A percentile compares a stretch with the other conserved stretches of the same genome.
Conservation (phyloP, 2,113 vertebrate genomes). For the Donacobius atricapilla region DNA sequence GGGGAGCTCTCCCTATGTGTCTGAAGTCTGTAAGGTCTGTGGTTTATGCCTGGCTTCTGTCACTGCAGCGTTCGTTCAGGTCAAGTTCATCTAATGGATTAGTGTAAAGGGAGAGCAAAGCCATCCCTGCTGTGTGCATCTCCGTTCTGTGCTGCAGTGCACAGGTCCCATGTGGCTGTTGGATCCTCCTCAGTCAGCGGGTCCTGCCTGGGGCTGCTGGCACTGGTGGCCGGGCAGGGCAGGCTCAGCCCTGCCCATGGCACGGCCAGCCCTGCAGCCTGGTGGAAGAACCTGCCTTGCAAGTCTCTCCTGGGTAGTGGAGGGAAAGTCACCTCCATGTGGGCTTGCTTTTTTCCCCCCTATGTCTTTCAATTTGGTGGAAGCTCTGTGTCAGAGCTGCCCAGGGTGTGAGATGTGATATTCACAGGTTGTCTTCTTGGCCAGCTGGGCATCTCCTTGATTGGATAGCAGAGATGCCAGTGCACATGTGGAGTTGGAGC, state of each 20-base stretch:
- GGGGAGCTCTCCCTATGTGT: neutral
- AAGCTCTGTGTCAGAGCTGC: neutral
- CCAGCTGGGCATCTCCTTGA: neutral
- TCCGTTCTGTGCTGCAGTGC: neutral
- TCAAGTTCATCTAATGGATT: neutral
- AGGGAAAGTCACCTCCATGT: neutral
- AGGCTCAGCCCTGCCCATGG: neutral
- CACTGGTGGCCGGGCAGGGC: fast-evolving
- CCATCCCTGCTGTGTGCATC: neutral
- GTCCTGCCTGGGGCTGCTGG: neutral
- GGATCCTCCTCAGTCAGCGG: neutral
- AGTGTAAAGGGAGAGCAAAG: neutral
- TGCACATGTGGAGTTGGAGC: neutral
- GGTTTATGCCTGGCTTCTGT: neutral
- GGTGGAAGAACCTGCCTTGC: neutral
- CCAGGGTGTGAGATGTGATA: neutral
- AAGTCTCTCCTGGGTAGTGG: neutral
- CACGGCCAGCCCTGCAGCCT: neutral
- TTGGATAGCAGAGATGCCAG: neutral
- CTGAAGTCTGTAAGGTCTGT: neutral
- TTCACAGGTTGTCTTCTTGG: neutral
- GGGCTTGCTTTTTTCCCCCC: neutral
- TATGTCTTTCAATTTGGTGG: neutral
- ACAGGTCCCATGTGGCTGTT: neutral
- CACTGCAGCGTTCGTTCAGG: neutral